Conservation (phyloP, 1,140 invertebrate genomes). For the Drosophila teissieri region DNA sequence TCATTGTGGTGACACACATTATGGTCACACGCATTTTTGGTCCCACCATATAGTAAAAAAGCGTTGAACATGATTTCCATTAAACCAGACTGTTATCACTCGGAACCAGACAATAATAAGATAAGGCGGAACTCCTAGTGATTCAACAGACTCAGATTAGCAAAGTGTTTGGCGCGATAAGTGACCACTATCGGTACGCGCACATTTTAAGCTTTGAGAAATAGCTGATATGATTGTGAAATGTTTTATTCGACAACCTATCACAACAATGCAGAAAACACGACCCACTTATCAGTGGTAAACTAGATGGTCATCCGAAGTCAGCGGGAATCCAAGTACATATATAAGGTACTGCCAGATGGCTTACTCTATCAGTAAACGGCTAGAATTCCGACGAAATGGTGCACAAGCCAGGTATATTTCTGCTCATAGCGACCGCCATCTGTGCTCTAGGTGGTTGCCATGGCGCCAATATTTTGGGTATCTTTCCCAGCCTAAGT, state of each 20-base stretch:
- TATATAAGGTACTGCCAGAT: not conserved
- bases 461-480: not conserved
- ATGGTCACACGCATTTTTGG: not conserved
- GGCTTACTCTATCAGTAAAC: not conserved
- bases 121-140: not conserved
- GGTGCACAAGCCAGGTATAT: not conserved
- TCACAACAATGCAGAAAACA: not conserved
- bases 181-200: not conserved
- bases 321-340: not conserved
- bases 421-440: not conserved
- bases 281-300: not conserved
- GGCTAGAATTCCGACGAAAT: not conserved
- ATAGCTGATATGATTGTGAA: slow-evolving; percentile 2
- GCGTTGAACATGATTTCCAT: not conserved
- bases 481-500: slow-evolving; percentile 9
- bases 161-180: not conserved
- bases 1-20: too few relatives aligned
- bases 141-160: not conserved
- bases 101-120: not conserved
- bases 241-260: not conserved
- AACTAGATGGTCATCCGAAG: not conserved
- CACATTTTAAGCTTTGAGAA: not conserved
- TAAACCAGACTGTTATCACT: not conserved
- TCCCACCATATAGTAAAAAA: not conserved
- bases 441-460: not conserved